Evolutionary conservation across 2,113 vertebrate species (phyloP), one percentile per base, ranked within the genome.

Genomic region (Neotoma lepida): DNA sequence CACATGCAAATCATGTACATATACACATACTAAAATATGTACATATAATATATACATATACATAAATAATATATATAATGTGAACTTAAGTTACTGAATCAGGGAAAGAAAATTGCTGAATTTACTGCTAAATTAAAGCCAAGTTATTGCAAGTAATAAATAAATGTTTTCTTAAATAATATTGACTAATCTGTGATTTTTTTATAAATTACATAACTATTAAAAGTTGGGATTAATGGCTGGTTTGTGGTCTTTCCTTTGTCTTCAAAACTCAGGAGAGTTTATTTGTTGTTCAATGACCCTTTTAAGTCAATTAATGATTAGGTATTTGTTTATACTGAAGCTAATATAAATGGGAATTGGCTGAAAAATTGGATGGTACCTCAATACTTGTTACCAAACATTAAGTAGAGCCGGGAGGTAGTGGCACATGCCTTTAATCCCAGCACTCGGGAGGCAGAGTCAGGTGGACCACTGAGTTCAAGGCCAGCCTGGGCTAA

Each of bases 201-300:
- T 89, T 89, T 74, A 22, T 66, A 61, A 15, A 30, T 87, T 87
- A 76, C 76, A 64, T 90, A 68, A 70, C 86, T 61, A 81, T 81
- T 82, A 44, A 56, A 44, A 51, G 1, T 9, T 68, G 49, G 2
- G 33, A 4, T 66, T 66, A 91, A 68, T 12, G 73, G 3, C 5
- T 61, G 1, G 0, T 66, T 73, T 80, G 6, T 39, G 41, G 2
- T 35, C 20, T 82, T 80, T 73, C 3, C 1, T 78, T 49, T 73
- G 44, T 4, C 41, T 58, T 74, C 41, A 54, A 22, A 9, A n/a
- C 13, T 58, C 7, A 30, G 20, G 51, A 91, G 12, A 28, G 76
- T 96, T 61, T 71, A 9, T 24, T 77, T 18, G 26, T 49, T 84
- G n/a, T 18, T 66, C 22, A 88, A 39, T 88, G 95, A 20, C 39